phyloP scores from a whole-genome alignment of 2,888 invertebrate species.

The Ophion ellenae region DNA sequence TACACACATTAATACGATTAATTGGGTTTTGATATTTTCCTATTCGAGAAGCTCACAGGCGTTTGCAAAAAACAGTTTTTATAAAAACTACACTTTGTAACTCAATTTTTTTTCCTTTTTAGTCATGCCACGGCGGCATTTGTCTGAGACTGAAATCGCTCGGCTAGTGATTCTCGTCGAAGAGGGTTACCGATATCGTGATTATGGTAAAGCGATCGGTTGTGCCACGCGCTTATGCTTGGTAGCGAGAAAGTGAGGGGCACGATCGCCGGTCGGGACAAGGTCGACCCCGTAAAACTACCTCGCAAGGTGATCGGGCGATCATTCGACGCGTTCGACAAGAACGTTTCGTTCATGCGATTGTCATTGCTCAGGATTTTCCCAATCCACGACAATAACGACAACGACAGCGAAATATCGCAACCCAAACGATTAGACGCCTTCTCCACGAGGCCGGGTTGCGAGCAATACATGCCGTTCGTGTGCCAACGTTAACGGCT shows the following conservation, averaged over 20 bases:
- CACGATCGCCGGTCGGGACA: conserved; percentile 47
- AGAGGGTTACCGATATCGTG: background rate
- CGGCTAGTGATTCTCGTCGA: background rate
- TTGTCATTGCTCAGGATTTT: conserved; percentile 30
- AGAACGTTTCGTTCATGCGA: conserved; percentile 37
- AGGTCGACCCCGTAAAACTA: conserved; percentile 56
- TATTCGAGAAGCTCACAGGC: no score
- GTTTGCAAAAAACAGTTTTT: no score
- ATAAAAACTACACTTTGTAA: no score
- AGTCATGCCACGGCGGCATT: background rate
- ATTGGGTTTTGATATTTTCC: no score
- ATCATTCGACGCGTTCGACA: conserved; percentile 45
- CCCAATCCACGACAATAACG: conserved; percentile 7
- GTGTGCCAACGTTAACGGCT: background rate
- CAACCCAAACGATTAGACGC: conserved; percentile 28
- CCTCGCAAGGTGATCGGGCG: conserved; percentile 10
- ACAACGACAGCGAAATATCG: conserved; percentile 19
- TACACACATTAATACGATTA: no score
- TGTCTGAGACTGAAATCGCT: background rate
- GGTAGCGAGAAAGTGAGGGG: background rate
- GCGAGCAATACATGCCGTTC: background rate
- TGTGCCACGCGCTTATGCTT: background rate
- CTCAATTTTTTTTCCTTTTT: no score
- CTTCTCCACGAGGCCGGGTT: conserved; percentile 30
- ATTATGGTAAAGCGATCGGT: background rate